Evolutionary conservation across 2,888 invertebrate species (phyloP), one percentile per base, ranked within the genome.

Genomic region (Terebella lapidaria): DNA sequence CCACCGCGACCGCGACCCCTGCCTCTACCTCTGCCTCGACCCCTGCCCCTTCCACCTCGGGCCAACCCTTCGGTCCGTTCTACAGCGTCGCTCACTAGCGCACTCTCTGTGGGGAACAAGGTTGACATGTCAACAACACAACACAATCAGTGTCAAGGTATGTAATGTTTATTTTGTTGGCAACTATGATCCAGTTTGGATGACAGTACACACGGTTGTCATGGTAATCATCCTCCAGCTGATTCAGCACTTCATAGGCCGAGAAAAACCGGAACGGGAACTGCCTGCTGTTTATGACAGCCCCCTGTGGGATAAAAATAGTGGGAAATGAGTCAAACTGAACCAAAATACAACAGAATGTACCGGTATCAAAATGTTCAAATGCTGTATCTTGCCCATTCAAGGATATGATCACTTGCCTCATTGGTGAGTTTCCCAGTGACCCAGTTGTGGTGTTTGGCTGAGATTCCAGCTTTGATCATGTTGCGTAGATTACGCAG

Each of bases 181-280:
- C n/a, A n/a, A n/a, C n/a, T n/a, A n/a, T n/a, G n/a, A n/a, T n/a
- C n/a, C n/a, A n/a, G n/a, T n/a, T n/a, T n/a, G n/a, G n/a, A n/a
- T n/a, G n/a, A n/a, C n/a, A n/a, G n/a, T n/a, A 55, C 29, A 10
- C 15, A 55, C 1, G 42, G 35, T 22, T 35, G 1, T 67, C 58
- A 3, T 73, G 66, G 66, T 71, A 77, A 1, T 72, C 74, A 42
- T 70, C 68, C 58, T 75, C 71, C 52, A 82, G 67, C 25, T 74
- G 67, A 47, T 69, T 68, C 30, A 82, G 67, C 5, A 76, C 78
- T 64, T 78, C 74, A 69, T 78, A 82, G 15, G 83, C 82, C 22
- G 81, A 78, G 74, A 81, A 81, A 69, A 82, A 83, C 20, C 81
- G 70, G 69, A 82, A 81, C 22, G 82, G 82, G 65, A 82, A 79